Conservation (phyloP, 2,888 invertebrate species). For the Drosophila imparisetae region DNA sequence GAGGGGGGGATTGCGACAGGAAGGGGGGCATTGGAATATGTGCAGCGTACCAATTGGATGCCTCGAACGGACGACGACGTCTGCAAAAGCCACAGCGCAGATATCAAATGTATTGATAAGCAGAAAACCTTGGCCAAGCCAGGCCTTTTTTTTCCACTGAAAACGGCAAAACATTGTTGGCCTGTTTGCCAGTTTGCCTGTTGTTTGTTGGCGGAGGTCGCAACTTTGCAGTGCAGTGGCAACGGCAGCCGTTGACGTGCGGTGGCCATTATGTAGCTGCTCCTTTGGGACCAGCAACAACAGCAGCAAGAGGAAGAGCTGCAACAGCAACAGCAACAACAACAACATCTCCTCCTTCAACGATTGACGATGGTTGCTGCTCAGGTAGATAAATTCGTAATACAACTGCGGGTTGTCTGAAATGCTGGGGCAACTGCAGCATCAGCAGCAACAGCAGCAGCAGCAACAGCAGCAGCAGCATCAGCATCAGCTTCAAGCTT, state of each 20-base stretch:
- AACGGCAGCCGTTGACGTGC: slow-evolving; percentile 67
- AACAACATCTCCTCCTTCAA: slow-evolving; percentile 63
- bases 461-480: slow-evolving; percentile 2
- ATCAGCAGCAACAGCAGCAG: slow-evolving; percentile 19
- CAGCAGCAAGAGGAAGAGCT: slow-evolving; percentile 32
- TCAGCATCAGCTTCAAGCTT: slow-evolving; percentile 31
- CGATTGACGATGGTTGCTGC: slow-evolving; percentile 80
- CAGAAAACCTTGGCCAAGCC: slow-evolving; percentile 64
- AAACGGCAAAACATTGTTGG: slow-evolving; percentile 68
- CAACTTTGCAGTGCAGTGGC: slow-evolving; percentile 51
- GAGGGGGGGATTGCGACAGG: neutral
- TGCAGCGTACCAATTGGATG: slow-evolving; percentile 78
- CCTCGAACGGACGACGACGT: slow-evolving; percentile 55
- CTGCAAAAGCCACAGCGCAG: slow-evolving; percentile 62
- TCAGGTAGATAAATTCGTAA: slow-evolving; percentile 80
- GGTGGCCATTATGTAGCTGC: slow-evolving; percentile 78
- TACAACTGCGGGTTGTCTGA: slow-evolving; percentile 73
- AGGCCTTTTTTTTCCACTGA: slow-evolving; percentile 65
- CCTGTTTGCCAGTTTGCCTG: slow-evolving; percentile 25
- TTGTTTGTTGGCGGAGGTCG: slow-evolving; percentile 38
- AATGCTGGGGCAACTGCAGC: slow-evolving; percentile 38
- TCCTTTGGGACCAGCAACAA: slow-evolving; percentile 71
- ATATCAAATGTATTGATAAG: slow-evolving; percentile 80
- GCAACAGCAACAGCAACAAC: slow-evolving; percentile 40
- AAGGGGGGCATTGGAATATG: slow-evolving; percentile 18